phyloP scores from a whole-genome alignment of 1,140 invertebrate species.

The Leucophenga varia region DNA sequence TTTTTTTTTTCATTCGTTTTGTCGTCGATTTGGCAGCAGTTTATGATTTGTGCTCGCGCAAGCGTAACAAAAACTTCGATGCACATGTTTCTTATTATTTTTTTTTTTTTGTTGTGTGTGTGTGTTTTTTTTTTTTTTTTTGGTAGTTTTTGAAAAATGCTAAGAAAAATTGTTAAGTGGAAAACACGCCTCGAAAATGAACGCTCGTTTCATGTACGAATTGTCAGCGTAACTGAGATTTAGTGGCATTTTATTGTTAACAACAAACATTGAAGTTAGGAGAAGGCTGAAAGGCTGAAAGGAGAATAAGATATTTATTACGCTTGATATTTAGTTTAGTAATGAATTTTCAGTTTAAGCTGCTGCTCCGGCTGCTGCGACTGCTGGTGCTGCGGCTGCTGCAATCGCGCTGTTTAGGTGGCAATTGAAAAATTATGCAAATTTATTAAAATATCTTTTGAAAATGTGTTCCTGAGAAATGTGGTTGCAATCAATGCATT shows the following conservation, averaged over 20 bases:
- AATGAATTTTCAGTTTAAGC: no score
- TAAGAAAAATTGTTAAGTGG: conserved; percentile 15
- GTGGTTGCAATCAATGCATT: no score
- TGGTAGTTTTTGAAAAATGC: conserved; percentile 40
- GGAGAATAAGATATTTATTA: conserved; percentile 35
- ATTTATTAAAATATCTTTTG: no score
- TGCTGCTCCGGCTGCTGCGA: no score
- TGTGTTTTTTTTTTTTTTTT: conserved; percentile 23
- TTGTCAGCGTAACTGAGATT: conserved; percentile 8
- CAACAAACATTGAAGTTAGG: conserved; percentile 12
- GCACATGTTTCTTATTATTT: neutral
- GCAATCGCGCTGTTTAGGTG: no score
- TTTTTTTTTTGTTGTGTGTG: conserved; percentile 39
- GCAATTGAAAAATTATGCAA: no score
- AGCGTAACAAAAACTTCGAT: conserved; percentile 15
- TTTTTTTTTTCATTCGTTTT: no score
- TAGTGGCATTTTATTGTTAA: conserved; percentile 28
- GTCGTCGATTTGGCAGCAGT: no score
- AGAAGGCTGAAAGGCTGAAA: conserved; percentile 31
- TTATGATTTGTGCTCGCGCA: conserved; percentile 9
- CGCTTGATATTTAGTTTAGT: no score
- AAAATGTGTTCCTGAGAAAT: no score
- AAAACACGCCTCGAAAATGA: conserved; percentile 29
- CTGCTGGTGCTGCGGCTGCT: no score
- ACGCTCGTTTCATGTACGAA: conserved; percentile 19